Evolutionary conservation across 2,888 invertebrate species (phyloP).

Genomic region (Teinopalpus imperialis): DNA sequence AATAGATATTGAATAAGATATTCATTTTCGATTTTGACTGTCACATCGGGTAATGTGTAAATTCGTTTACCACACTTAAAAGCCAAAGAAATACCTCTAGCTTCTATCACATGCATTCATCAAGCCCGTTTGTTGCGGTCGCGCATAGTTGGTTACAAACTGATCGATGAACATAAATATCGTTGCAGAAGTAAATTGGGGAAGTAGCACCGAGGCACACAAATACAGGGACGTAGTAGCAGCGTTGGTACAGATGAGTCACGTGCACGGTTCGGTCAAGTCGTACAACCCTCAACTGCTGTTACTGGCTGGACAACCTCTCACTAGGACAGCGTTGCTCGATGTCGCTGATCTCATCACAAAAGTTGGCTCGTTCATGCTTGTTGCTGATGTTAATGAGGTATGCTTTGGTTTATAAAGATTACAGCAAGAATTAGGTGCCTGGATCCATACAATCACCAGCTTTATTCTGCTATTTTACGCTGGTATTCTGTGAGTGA

Average conservation of each 20-base stretch:
- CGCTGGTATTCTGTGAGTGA: too few relatives aligned
- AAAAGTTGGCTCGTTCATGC: conserved; percentile 90
- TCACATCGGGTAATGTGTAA: too few relatives aligned
- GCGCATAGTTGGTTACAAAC: too few relatives aligned
- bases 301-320: conserved; percentile 89
- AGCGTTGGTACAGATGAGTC: conserved; percentile 86
- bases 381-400: conserved; percentile 90
- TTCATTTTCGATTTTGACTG: too few relatives aligned
- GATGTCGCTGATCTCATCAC: conserved; percentile 93
- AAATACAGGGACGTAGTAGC: conserved; percentile 93
- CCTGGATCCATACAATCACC: too few relatives aligned
- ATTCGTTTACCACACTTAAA: too few relatives aligned
- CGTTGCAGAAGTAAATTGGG: conserved; percentile 94
- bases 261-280: conserved; percentile 94
- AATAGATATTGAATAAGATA: too few relatives aligned
- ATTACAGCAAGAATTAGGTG: neutral
- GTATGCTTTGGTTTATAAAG: conserved; percentile 61
- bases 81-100: too few relatives aligned
- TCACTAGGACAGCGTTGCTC: conserved; percentile 88
- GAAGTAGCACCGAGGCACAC: conserved; percentile 94
- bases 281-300: conserved; percentile 93
- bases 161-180: too few relatives aligned
- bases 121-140: too few relatives aligned
- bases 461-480: too few relatives aligned
- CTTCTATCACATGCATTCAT: too few relatives aligned